Evolutionary conservation across 2,113 vertebrate genomes (phyloP).

Genomic region (Thamnaconus septentrionalis): DNA sequence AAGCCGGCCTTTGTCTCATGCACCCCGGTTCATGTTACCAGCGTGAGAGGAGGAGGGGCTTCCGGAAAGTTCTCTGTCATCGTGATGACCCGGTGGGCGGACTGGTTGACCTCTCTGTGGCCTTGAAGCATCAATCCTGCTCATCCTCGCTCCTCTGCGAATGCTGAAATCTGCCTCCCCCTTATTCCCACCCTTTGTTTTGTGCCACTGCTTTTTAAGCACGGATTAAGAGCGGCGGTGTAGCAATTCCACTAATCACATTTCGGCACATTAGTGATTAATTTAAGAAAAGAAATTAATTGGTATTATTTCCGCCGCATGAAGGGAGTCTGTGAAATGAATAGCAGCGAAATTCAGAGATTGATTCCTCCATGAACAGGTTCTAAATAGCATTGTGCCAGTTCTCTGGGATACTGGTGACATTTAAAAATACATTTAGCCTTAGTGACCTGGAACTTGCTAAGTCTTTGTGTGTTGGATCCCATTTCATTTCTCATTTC

Average conservation of each 20-base stretch:
- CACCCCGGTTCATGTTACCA: slow-evolving; percentile 29
- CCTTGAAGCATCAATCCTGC: slow-evolving; percentile 33
- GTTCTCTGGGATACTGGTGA: slow-evolving; percentile 37
- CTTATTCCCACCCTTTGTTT: slow-evolving; percentile 28
- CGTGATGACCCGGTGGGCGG: slow-evolving; percentile 11
- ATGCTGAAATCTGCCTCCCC: slow-evolving; percentile 2
- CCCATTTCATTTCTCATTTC: slow-evolving; percentile 37
- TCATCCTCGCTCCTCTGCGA: neutral
- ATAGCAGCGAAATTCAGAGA: slow-evolving; percentile 23
- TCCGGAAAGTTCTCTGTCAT: slow-evolving; percentile 36
- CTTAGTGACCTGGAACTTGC: slow-evolving; percentile 18
- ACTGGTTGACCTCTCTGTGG: slow-evolving; percentile 37
- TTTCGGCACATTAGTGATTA: slow-evolving; percentile 43
- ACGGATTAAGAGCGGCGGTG: slow-evolving; percentile 26
- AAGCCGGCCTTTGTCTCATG: slow-evolving; percentile 27
- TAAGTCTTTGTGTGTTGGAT: slow-evolving; percentile 8
- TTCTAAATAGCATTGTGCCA: slow-evolving; percentile 29
- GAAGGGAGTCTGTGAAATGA: slow-evolving; percentile 23
- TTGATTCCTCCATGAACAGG: slow-evolving; percentile 33
- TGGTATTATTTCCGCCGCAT: slow-evolving; percentile 21
- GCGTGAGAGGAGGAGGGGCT: neutral
- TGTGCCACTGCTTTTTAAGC: slow-evolving; percentile 13
- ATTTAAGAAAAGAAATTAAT: slow-evolving; percentile 47
- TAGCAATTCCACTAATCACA: slow-evolving; percentile 54
- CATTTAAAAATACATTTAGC: slow-evolving; percentile 39